A percentile compares a stretch with the other conserved stretches of the same genome.
Conservation (phyloP, 2,113 vertebrate genomes). For the Anguilla japonica region DNA sequence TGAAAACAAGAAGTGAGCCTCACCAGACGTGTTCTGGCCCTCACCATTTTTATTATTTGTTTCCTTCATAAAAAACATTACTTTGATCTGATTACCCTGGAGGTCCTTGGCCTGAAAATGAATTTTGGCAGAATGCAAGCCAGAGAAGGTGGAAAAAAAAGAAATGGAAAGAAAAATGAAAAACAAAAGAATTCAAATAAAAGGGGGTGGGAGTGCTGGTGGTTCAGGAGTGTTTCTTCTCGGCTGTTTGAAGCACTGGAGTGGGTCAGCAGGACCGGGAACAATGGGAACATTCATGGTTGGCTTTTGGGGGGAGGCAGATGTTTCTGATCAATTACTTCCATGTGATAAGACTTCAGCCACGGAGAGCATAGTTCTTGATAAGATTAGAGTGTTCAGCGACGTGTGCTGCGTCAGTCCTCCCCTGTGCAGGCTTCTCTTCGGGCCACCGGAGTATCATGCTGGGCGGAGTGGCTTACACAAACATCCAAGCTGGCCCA, state of each 20-base stretch:
- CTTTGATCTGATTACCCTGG: constrained; percentile 41
- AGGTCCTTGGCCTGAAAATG: constrained; percentile 44
- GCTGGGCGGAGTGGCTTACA: constrained; percentile 53
- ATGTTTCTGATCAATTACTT: constrained; percentile 70
- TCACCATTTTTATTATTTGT: constrained; percentile 32
- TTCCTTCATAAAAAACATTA: constrained; percentile 38
- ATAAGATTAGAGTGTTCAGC: constrained; percentile 27
- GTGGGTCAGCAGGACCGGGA: constrained; percentile 53
- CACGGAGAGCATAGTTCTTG: constrained; percentile 24
- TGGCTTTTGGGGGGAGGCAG: constrained; percentile 47
- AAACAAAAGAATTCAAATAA: constrained; percentile 18
- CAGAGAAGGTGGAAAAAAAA: constrained; percentile 30
- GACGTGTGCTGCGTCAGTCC: not conserved
- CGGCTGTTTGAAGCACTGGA: constrained; percentile 37
- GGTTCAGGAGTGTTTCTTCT: constrained; percentile 42
- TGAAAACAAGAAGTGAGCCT: constrained; percentile 53
- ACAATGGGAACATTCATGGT: constrained; percentile 74
- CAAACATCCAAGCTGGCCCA: constrained; percentile 71
- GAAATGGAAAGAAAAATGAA: constrained; percentile 20
- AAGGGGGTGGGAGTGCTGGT: constrained; percentile 10
- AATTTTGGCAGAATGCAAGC: constrained; percentile 31
- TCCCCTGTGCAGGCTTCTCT: not conserved
- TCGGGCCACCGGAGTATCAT: constrained; percentile 23
- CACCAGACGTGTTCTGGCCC: constrained; percentile 39
- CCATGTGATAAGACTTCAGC: constrained; percentile 58